A percentile compares a stretch with the other conserved stretches of the same genome.
phyloP scores from a whole-genome alignment of 2,113 vertebrate genomes.

The Calypte anna region DNA sequence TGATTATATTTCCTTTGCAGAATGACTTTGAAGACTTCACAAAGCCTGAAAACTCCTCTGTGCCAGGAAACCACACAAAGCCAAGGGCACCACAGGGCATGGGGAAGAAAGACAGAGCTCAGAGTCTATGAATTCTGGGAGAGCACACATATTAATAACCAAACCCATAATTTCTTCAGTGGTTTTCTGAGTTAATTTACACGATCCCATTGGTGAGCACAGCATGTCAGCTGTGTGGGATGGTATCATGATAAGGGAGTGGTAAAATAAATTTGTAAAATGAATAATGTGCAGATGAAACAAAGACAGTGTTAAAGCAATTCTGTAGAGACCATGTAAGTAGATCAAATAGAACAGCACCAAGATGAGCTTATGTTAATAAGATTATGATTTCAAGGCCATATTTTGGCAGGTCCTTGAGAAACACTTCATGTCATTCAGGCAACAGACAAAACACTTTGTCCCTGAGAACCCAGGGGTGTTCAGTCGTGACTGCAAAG shows the following conservation, averaged over 20 bases:
- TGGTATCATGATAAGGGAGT: background rate
- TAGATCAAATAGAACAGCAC: background rate
- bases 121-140: background rate
- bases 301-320: background rate
- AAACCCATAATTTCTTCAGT: background rate
- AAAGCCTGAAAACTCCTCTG: background rate
- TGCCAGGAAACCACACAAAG: fast-evolving
- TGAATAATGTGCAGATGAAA: background rate
- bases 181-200: background rate
- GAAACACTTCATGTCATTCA: background rate
- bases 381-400: slow-evolving; percentile 26
- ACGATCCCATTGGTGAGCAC: fast-evolving
- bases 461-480: fast-evolving
- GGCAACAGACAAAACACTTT: background rate
- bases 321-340: background rate
- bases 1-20: background rate
- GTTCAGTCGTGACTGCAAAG: background rate
- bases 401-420: background rate
- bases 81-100: fast-evolving
- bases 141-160: background rate
- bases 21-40: background rate
- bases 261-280: background rate
- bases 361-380: slow-evolving; percentile 8
- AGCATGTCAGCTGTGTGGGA: background rate
- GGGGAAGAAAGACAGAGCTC: background rate